Conservation (phyloP, 2,797 vertebrate genomes). For the Lagodon rhomboides region DNA sequence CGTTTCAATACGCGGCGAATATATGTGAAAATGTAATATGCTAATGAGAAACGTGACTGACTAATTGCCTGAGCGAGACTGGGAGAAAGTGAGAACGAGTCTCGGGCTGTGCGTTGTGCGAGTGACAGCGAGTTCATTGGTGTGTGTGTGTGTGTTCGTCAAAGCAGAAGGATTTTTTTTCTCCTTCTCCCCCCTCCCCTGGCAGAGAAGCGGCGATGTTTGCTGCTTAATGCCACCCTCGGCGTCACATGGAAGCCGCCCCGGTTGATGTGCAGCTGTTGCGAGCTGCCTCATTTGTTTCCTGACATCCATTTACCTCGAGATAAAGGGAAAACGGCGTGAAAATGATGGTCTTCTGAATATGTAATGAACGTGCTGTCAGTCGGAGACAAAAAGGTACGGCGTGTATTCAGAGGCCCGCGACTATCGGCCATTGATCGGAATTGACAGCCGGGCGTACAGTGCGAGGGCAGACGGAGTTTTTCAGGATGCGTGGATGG, state of each 20-base stretch:
- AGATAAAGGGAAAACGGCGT: slow-evolving; percentile 75
- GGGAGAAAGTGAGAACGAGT: slow-evolving; percentile 45
- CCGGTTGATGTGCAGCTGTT: slow-evolving; percentile 79
- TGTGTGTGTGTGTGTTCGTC: slow-evolving; percentile 37
- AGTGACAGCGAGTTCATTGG: slow-evolving; percentile 59
- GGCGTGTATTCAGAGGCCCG: slow-evolving; percentile 43
- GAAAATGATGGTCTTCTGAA: slow-evolving; percentile 75
- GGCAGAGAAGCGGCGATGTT: slow-evolving; percentile 63
- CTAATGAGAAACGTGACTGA: slow-evolving; percentile 74
- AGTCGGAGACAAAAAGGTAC: slow-evolving; percentile 66
- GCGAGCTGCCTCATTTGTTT: slow-evolving; percentile 79
- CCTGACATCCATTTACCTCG: slow-evolving; percentile 79
- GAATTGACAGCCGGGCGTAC: slow-evolving; percentile 65
- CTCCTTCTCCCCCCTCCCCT: neutral
- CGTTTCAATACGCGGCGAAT: slow-evolving; percentile 42
- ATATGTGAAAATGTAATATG: slow-evolving; percentile 76
- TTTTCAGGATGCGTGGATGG: slow-evolving; percentile 38
- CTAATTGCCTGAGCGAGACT: slow-evolving; percentile 72
- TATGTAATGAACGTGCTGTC: slow-evolving; percentile 80
- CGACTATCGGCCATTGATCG: slow-evolving; percentile 59
- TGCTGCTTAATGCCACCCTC: slow-evolving; percentile 72
- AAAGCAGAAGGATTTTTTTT: slow-evolving; percentile 50
- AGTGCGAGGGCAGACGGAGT: slow-evolving; percentile 31
- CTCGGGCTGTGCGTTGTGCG: slow-evolving; percentile 37
- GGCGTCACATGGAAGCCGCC: slow-evolving; percentile 64